These are phyloP conservation scores for Calyptomena viridis DNA, from an alignment of 2,113 vertebrate genomes.

Conservation along the genomic window DNA sequence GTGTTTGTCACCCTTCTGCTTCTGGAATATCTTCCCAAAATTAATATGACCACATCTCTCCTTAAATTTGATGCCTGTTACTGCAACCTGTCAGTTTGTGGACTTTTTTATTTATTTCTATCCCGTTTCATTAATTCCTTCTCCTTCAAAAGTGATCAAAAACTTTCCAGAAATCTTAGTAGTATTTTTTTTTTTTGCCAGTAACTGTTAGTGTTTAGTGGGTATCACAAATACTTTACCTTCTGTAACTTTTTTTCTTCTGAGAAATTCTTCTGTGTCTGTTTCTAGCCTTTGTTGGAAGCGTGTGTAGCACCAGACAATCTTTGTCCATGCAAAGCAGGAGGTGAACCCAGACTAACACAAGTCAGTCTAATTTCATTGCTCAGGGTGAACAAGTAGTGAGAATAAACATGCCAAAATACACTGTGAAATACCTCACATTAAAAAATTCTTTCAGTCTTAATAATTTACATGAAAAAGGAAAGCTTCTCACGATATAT, in stretches of 20 bases:
- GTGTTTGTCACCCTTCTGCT: neutral
- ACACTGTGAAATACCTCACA: neutral
- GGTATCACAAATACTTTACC: neutral
- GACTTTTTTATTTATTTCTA: neutral
- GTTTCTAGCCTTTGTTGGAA: neutral
- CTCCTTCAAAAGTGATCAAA: neutral
- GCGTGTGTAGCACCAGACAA: neutral
- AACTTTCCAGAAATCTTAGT: neutral
- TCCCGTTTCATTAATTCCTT: neutral
- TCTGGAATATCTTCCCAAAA: neutral
- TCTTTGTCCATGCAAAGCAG: neutral
- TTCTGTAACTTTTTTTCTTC: neutral
- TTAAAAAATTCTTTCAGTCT: neutral
- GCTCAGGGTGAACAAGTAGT: neutral
- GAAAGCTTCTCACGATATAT: neutral
- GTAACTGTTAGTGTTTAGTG: neutral
- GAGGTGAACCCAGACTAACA: neutral
- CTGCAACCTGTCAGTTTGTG: neutral
- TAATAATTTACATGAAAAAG: neutral
- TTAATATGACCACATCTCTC: neutral
- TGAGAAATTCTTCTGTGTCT: neutral
- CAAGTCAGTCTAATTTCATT: neutral
- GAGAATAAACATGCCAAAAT: neutral
- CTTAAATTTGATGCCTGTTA: neutral
- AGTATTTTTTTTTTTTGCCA: neutral